Percentiles rank a stretch among this genome's conserved stretches.
phyloP scores from a whole-genome alignment of 1,140 invertebrate species.

The Temnothorax curvispinosus region DNA sequence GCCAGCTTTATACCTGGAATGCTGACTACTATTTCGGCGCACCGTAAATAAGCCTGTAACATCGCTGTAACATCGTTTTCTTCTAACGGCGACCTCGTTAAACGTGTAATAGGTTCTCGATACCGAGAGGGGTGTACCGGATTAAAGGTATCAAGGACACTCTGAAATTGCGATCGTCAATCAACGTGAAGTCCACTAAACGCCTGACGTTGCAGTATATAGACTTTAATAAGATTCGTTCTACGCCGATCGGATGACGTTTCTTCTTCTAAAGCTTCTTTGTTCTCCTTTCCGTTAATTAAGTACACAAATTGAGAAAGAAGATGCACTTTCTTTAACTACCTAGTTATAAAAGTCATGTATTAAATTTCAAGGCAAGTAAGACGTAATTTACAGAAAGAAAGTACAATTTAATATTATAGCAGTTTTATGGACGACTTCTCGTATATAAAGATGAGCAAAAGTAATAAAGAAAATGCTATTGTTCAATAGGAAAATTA shows the following conservation, averaged over 20 bases:
- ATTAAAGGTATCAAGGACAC: slow-evolving; percentile 47
- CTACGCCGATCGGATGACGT: neutral
- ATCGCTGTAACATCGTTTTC: slow-evolving; percentile 62
- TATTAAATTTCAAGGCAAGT: neutral
- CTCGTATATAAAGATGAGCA: neutral
- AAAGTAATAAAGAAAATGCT: neutral
- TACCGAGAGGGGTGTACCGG: neutral
- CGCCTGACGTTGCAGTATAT: neutral
- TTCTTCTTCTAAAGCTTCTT: neutral
- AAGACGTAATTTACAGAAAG: neutral
- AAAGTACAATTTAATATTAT: neutral
- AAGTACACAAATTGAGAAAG: neutral
- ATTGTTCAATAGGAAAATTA: neutral
- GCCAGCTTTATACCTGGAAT: neutral
- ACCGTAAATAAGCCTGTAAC: slow-evolving; percentile 59
- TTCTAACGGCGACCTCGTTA: slow-evolving; percentile 62
- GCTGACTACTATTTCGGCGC: neutral
- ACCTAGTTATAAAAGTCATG: neutral
- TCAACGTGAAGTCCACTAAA: slow-evolving; percentile 31
- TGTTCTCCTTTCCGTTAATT: neutral
- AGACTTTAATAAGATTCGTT: neutral
- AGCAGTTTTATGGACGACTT: neutral
- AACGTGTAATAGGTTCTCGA: slow-evolving; percentile 64
- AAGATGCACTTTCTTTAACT: neutral
- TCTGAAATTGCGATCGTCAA: slow-evolving; percentile 61